Evolutionary conservation across 2,797 vertebrate genomes (phyloP), one percentile per base, ranked within the genome.

Genomic region (Danio jaintianensis): DNA sequence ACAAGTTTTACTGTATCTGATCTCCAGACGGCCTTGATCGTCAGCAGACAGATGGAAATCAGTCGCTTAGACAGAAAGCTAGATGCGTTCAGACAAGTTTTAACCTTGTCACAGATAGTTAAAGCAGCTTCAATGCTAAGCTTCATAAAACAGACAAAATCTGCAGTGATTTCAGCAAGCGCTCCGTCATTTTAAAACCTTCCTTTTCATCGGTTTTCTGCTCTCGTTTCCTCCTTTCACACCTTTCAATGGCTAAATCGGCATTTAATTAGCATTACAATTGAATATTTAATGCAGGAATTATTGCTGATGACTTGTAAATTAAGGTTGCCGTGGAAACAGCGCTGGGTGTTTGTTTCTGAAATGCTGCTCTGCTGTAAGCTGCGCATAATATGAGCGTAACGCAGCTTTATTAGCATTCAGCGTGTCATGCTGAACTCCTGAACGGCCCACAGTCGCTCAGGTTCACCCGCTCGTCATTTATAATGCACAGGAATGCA

Each of bases 31-130:
- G 16, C 40, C 6, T 2, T 13, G 62, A 20, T 45, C 10, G 22
- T 20, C 6, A 40, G 47, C 42, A 22, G 63, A 45, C n/a, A 1
- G 42, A 45, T 0, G 6, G 10, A 53, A n/a, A 18, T 53, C 50
- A 53, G 50, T 12, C 20, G 29, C 0, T 29, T 47, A 47, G 43
- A 47, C 0, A 2, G 6, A 22, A 47, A 45, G 6, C 18, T 15
- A 43, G 42, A 29, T 20, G 11, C 0, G 88, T 91, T 90, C 86
- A 89, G 88, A 15, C 7, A 85, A 85, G 84, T 91, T 91, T n/a
- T 91, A 91, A 91, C 88, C 91, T 93, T 89, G 92, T 92, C 91
- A 91, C 87, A 80, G 75, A 87, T 85, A 82, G 88, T 84, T 87
- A 86, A 84, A 82, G 88, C 74, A 88, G 86, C 84, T 76, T 87